Evolutionary conservation across 1,140 invertebrate species (phyloP), one percentile per base, ranked within the genome.

Genomic region (Zaprionus africanus): DNA sequence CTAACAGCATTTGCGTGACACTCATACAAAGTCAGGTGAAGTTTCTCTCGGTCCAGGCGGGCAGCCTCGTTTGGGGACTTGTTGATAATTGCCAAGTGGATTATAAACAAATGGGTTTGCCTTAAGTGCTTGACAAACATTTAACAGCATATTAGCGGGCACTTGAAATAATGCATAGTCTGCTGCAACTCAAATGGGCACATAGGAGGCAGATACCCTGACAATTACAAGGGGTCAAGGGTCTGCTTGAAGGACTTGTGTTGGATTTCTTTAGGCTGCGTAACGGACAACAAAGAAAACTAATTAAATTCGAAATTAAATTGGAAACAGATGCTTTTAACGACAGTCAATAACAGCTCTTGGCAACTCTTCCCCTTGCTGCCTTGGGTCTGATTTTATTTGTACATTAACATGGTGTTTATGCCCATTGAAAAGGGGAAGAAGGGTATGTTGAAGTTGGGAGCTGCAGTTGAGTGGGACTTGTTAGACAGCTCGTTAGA

Each of bases 1-100:
- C 84, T 80, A 82, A 87, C 73, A 83, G 77, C 83, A 69, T 83
- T 88, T 88, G 80, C 84, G 83, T 87, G 83, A 87, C 84, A 78
- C 54, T 81, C 77, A 88, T 81, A 70, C 65, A 75, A 63, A 87
- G 59, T 69, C 36, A 78, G 59, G 57, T 69, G 17, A 51, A 68
- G 28, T 22, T 36, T 15, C 12, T 15, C 0, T 0, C 2, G 41
- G 41, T 46, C 41, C 41, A 46, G 7, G 41, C n/a, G n/a, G n/a
- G 9, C 26, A 34, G 31, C 2, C 3, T 31, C 17, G 28, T 7
- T 17, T 26, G 15, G 28, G 5, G 19, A 34, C 41, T 46, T 46
- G 41, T 46, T 46, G 41, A 46, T 46, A 46, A 46, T 46, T 46
- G 41, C 41, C 41, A 46, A 46, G 41, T 46, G 41, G 41, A 46